Base-by-base conservation (phyloP, 2,888 invertebrate genomes). In the Plagodis dolabraria region DNA sequence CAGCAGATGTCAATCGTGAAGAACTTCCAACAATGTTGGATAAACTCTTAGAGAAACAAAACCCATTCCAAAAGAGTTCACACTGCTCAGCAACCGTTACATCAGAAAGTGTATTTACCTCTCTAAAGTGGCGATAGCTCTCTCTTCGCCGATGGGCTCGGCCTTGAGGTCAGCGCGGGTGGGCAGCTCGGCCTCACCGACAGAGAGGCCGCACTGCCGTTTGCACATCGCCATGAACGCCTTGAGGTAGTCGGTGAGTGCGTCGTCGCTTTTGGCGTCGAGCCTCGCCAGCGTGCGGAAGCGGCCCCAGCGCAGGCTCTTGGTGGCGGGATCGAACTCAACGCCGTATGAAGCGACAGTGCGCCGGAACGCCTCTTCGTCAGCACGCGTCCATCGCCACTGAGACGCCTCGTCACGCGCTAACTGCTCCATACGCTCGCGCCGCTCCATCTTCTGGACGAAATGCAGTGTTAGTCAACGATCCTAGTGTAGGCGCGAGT, bases 191-290 rank as follows among this genome's bases (percentile, higher is more conserved):
- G 97, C 97, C 77, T 98, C 97, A 33, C 95, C 95, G 8, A 97
- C 93, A 81, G 97, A 96, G 36, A 97, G 94, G n/a, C 97, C 97
- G 77, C 98, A 97, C 74, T 98, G 97, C 60, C 97, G 95, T 85
- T 98, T 98, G 88, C 99, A 99, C 99, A 99, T 99, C 50, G 98
- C 97, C 92, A 98, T 97, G 86, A 99, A 99, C 6, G 98, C 98
- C 90, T 98, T 97, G 78, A 98, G 97, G 85, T 99, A 99, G 85
- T 99, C 99, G 2, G 98, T 98, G 57, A 99, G 92, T 42, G 99
- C 98, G 70, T 98, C 98, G 80, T 99, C 99, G 69, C 96, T 95
- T 85, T 99, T 99, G 68, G 97, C 96, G 72, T 99, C 99, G 54
- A 99, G 94, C 77, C 97, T 95, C 0, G 99, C 98, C 70, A 99